These are phyloP conservation scores for Dasypolia templi DNA, from an alignment of 2,888 invertebrate genomes.

Conservation along the genomic window DNA sequence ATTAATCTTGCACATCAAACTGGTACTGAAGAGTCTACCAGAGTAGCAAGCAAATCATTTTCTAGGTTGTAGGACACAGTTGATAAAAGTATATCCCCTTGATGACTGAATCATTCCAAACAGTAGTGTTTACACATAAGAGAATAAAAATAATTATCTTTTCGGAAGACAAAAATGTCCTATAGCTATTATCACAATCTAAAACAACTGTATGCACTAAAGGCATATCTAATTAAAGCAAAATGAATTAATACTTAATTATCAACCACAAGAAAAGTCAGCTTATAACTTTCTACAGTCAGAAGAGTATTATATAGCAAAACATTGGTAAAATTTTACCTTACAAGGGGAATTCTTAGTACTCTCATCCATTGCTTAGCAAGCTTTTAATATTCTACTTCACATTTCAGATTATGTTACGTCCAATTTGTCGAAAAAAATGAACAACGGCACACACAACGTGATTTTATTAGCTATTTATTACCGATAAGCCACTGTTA, in stretches of 20 bases:
- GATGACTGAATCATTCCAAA: conserved; percentile 47
- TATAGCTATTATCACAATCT: conserved; percentile 57
- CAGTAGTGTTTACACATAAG: conserved; percentile 40
- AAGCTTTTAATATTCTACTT: conserved; percentile 80
- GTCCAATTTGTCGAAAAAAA: conserved; percentile 79
- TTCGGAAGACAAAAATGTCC: conserved; percentile 45
- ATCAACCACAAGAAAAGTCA: conserved; percentile 63
- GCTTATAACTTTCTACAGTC: conserved; percentile 68
- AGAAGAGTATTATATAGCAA: conserved; percentile 73
- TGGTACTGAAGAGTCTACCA: conserved; percentile 32
- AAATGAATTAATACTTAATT: conserved; percentile 59
- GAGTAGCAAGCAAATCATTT: conserved; percentile 47
- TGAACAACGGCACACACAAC: conserved; percentile 83
- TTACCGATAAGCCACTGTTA: conserved; percentile 88
- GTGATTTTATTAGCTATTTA: conserved; percentile 86
- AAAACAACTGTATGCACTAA: conserved; percentile 60
- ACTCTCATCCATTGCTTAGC: conserved; percentile 87
- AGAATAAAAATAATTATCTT: conserved; percentile 49
- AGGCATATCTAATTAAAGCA: conserved; percentile 63
- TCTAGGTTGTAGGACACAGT: conserved; percentile 29
- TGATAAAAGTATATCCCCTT: conserved; percentile 66
- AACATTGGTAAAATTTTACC: conserved; percentile 85
- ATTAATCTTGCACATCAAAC: conserved; percentile 42
- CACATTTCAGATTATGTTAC: conserved; percentile 85
- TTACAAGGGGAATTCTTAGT: conserved; percentile 88